Evolutionary conservation across 2,888 invertebrate species (phyloP).

Genomic region (Dynastes grantii): DNA sequence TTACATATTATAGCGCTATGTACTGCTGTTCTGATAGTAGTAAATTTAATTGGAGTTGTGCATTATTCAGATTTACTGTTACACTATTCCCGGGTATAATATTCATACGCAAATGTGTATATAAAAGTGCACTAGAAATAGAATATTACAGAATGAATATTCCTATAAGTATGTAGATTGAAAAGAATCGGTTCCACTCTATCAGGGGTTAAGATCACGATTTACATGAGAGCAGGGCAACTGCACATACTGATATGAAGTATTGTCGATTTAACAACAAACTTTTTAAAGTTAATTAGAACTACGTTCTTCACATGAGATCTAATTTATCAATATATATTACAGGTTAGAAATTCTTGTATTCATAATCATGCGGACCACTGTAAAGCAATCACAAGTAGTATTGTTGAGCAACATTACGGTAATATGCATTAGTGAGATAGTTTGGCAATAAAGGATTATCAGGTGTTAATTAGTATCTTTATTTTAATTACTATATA

Average conservation of each 20-base stretch:
- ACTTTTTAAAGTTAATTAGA: too few species aligned
- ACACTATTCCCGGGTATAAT: conserved; percentile 17
- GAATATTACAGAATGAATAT: not conserved
- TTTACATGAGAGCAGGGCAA: too few species aligned
- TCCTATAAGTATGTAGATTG: not conserved
- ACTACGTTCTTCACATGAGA: too few species aligned
- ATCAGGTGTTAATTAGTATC: conserved; percentile 15
- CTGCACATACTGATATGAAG: too few species aligned
- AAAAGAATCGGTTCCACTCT: too few species aligned
- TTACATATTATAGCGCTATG: conserved; percentile 5
- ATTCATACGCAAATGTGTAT: not conserved
- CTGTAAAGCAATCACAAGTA: conserved; percentile 24
- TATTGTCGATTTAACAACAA: too few species aligned
- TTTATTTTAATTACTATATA: not conserved
- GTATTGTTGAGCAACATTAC: conserved; percentile 19
- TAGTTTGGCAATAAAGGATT: not conserved
- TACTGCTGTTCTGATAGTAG: conserved; percentile 29
- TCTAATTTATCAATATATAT: too few species aligned
- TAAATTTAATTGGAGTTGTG: conserved; percentile 41
- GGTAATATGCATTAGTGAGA: not conserved
- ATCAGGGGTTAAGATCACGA: too few species aligned
- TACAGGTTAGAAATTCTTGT: conserved; percentile 10
- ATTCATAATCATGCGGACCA: conserved; percentile 32
- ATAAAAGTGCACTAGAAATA: too few species aligned
- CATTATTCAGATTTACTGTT: conserved; percentile 44